Evolutionary conservation across 2,113 vertebrate species (phyloP).

Genomic region (Silurus glanis): DNA sequence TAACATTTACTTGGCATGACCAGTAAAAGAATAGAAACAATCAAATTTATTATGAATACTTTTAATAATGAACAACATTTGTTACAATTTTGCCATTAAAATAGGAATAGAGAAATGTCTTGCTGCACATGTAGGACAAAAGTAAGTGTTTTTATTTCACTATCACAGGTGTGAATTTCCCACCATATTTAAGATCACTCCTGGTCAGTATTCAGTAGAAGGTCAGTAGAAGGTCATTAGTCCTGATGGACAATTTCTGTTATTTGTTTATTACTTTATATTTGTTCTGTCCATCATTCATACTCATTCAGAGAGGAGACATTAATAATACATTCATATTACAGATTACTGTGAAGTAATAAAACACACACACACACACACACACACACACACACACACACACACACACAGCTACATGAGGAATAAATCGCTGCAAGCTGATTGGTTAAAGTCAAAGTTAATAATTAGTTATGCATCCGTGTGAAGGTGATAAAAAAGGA

Average conservation of each 20-base stretch:
- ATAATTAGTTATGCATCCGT: constrained; percentile 8
- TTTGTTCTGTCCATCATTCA: neutral
- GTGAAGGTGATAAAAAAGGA: neutral
- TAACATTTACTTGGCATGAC: too few relatives aligned
- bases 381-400: neutral
- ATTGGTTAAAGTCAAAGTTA: constrained; percentile 22
- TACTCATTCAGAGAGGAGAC: too few relatives aligned
- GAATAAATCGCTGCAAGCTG: neutral
- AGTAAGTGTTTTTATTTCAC: too few relatives aligned
- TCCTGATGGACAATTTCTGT: neutral
- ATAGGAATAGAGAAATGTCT: too few relatives aligned
- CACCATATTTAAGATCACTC: constrained; percentile 9
- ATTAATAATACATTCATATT: neutral
- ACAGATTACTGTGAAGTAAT: neutral
- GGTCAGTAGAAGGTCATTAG: neutral
- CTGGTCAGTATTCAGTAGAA: neutral
- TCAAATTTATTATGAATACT: too few relatives aligned
- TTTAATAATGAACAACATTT: too few relatives aligned
- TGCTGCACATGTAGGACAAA: too few relatives aligned
- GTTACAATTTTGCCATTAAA: too few relatives aligned
- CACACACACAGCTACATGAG: too few relatives aligned
- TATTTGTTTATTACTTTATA: neutral
- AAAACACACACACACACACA: neutral
- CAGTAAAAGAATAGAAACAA: too few relatives aligned
- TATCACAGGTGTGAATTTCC: constrained; percentile 22